Base-by-base conservation (phyloP, 2,797 vertebrate species). In the Poliocrania exsul region DNA sequence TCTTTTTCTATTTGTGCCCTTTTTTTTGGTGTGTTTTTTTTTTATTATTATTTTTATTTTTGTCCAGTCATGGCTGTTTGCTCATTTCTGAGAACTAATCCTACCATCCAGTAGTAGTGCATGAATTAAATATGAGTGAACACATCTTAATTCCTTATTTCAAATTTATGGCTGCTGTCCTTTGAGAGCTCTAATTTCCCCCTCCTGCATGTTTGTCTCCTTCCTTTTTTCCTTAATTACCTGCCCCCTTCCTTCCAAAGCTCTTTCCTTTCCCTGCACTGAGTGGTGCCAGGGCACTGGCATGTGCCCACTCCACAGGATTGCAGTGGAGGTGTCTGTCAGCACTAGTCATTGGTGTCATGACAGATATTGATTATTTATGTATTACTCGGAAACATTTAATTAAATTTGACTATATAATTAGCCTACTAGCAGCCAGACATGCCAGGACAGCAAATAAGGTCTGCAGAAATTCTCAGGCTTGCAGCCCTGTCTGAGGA, bases 121-220 rank as follows among this genome's bases (percentile, higher is more conserved):
- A 83, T 95, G 79, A 93, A 94, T 93, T 94, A 95, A 94, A 92
- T 50, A 95, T 84, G 72, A 96, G 42, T 4, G 51, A 81, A 31
- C 70, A 33, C 64, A 67, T 85, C 79, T 90, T 86, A 93, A 92
- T 95, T 95, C 66, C 74, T 89, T 66, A 69, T 85, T 95, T 92
- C 46, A 38, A 86, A 92, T 88, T 73, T 79, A 81, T 49, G 71
- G 20, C 78, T 90, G 72, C 74, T 2, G 3, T 87, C 70, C 58
- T 81, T 38, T 29, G 74, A 66, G 77, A 86, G 29, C 31, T 81
- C 49, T 40, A 58, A 25, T 85, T 82, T 81, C 4, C 16, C 9
- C 16, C 25, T 84, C 40, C 49, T 83, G 47, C 10, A 4, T 12
- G 13, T 61, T 86, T 58, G 14, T 75, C 85, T 77, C 54, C 42